Evolutionary conservation across 2,113 vertebrate genomes (phyloP), one percentile per base, ranked within the genome.

Genomic region (Trochalopteron elliotii): DNA sequence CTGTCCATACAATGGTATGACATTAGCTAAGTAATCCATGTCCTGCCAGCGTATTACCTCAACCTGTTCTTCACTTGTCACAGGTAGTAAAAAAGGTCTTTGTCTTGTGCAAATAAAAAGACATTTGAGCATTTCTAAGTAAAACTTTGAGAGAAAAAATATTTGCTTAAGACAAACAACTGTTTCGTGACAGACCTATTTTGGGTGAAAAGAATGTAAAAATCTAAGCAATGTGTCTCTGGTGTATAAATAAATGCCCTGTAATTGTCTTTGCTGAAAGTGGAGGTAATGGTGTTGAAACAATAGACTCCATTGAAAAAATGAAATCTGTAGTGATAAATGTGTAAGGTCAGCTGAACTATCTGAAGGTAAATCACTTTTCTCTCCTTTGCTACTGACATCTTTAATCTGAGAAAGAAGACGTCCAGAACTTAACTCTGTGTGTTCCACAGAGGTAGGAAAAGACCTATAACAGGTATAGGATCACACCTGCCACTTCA

Each of bases 121-220:
- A 83, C 90, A 81, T 91, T 93, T 89, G 28, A 91, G 74, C 79
- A 91, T 85, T 92, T 87, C 87, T 72, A 91, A 95, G 91, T 87
- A 71, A 68, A 92, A 87, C 78, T 74, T 68, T 4, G 50, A 87
- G 19, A 91, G 81, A 74, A 72, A 90, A 96, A 96, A 87, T 96
- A 88, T 97, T 96, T 97, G 94, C 92, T 93, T 52, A 57, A 94
- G 92, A 92, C 90, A 96, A 96, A 96, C 94, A 95, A 94, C 63
- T 92, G 64, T 81, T 96, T 94, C 42, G 19, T n/a, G 85, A 83
- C 71, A 85, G 72, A 86, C 68, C 55, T 89, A 70, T 93, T 90
- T 93, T 7, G 40, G 59, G 50, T 71, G 79, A 87, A 91, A 96
- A 95, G 94, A 96, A 95, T 94, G 93, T 88, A 90, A 93, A 90